These are phyloP conservation scores for Rhegmatorhina hoffmannsi DNA, from an alignment of 2,113 vertebrate species.

Conservation along the genomic window DNA sequence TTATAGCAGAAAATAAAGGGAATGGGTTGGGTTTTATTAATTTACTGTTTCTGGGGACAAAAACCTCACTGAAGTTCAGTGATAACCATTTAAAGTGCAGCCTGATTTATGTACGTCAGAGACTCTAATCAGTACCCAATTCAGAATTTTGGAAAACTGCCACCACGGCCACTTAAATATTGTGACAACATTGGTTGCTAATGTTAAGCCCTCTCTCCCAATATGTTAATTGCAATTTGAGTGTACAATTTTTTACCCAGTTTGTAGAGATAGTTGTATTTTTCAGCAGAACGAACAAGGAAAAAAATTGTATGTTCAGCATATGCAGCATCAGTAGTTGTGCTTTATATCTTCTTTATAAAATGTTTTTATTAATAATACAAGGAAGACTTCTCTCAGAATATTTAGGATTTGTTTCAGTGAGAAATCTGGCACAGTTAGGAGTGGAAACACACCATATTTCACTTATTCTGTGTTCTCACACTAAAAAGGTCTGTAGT, in stretches of 20 bases:
- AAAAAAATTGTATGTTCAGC: neutral
- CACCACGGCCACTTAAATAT: neutral
- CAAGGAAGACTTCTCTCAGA: neutral
- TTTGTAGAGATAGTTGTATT: neutral
- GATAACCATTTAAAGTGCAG: neutral
- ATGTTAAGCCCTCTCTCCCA: neutral
- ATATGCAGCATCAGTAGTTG: neutral
- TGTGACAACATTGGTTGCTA: neutral
- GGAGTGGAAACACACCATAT: neutral
- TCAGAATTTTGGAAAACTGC: neutral
- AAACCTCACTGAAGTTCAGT: neutral
- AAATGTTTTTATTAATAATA: neutral
- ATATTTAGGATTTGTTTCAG: neutral
- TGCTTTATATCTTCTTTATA: neutral
- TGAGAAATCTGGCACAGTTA: neutral
- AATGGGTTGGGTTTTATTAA: neutral
- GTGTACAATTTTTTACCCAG: neutral
- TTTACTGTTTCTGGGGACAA: neutral
- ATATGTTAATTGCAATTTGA: neutral
- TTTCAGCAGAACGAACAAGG: neutral
- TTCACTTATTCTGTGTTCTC: neutral
- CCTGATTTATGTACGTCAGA: neutral
- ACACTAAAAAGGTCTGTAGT: neutral
- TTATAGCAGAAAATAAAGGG: neutral
- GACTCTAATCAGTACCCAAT: neutral